phyloP scores from a whole-genome alignment of 2,888 invertebrate species.

The Trachelus iudaicus region DNA sequence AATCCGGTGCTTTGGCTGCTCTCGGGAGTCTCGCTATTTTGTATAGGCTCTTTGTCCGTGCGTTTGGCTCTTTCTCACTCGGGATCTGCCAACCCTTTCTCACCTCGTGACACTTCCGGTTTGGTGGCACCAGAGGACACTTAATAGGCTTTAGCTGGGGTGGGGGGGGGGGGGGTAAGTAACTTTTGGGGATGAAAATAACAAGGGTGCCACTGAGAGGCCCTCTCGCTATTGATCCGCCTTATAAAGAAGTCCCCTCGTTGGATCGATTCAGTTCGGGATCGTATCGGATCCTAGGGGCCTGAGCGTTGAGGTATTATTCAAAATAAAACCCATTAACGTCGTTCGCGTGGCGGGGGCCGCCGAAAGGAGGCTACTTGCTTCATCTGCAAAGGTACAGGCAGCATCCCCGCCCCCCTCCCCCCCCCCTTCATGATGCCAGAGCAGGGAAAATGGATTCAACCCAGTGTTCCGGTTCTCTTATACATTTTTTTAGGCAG shows the following conservation, averaged over 20 bases:
- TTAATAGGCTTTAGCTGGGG: not conserved
- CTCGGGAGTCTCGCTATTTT: not conserved
- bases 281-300: not conserved
- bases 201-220: not conserved
- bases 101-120: not conserved
- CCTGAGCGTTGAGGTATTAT: not conserved
- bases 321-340: not conserved
- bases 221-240: not conserved
- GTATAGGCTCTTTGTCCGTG: not conserved
- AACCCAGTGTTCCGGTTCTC: not conserved
- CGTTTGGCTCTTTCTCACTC: not conserved
- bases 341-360: not conserved
- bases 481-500: not conserved
- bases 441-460: not conserved
- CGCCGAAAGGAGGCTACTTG: not conserved
- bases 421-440: too few relatives aligned
- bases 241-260: not conserved
- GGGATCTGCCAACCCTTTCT: not conserved
- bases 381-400: not conserved
- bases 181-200: too few relatives aligned
- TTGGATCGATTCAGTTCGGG: not conserved
- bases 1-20: not conserved
- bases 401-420: not conserved
- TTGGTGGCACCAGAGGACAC: not conserved
- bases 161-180: too few relatives aligned